Conservation (phyloP, 2,888 invertebrate species). For the Drosophila meridionalis region DNA sequence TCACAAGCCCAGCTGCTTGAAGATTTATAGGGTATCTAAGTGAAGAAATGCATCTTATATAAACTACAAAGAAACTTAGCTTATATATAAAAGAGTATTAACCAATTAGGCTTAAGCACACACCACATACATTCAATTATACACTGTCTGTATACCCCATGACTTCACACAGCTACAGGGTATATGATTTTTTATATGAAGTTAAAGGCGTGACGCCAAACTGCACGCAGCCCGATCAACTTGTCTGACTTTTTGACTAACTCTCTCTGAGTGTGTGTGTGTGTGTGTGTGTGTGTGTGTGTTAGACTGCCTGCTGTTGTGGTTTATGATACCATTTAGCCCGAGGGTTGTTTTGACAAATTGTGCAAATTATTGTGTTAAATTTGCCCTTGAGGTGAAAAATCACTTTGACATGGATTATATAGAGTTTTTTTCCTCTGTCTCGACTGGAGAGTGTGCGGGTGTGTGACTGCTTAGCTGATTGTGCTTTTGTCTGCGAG, state of each 20-base stretch:
- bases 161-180: conserved; percentile 1
- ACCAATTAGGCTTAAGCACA: too few relatives aligned
- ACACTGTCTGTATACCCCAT: not conserved
- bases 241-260: conserved; percentile 39
- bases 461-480: conserved; percentile 46
- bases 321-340: conserved; percentile 77
- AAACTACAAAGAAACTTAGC: too few relatives aligned
- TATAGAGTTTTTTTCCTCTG: conserved; percentile 25
- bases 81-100: too few relatives aligned
- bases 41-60: too few relatives aligned
- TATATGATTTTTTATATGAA: not conserved
- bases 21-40: too few relatives aligned
- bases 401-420: conserved; percentile 75
- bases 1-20: too few relatives aligned
- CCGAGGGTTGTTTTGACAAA: conserved; percentile 81
- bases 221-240: conserved; percentile 45
- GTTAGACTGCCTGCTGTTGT: conserved; percentile 45
- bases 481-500: conserved; percentile 60
- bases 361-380: conserved; percentile 83
- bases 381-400: conserved; percentile 82
- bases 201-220: conserved; percentile 21
- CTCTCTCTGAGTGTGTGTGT: conserved; percentile 18
- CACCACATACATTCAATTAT: too few relatives aligned
- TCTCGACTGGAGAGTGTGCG: conserved; percentile 3
- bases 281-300: conserved; percentile 22